Evolutionary conservation across 1,140 invertebrate species (phyloP).

Genomic region (Paraescarpia echinospica): DNA sequence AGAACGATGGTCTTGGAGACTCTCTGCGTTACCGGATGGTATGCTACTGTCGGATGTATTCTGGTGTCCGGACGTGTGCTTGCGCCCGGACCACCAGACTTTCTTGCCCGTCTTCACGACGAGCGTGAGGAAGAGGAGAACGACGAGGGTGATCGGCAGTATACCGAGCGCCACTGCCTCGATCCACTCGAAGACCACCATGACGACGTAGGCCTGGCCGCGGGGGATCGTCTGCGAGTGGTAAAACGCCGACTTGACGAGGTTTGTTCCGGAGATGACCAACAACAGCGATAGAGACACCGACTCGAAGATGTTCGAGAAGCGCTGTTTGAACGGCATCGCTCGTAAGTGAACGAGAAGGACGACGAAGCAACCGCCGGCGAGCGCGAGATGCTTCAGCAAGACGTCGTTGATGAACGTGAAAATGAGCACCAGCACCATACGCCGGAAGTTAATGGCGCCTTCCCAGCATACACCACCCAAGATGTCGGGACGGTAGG

Average conservation of each 20-base stretch:
- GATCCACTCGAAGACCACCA: conserved; percentile 13
- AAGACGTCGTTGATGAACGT: conserved; percentile 4
- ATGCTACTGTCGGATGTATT: background rate
- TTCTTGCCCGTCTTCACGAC: background rate
- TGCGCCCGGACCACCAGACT: background rate
- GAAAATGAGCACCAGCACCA: background rate
- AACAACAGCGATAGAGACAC: conserved; percentile 9
- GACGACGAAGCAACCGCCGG: background rate
- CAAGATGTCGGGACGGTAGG: background rate
- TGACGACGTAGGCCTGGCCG: background rate
- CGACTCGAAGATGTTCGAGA: conserved; percentile 7
- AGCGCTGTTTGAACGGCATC: background rate
- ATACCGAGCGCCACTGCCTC: background rate
- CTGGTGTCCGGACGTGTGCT: background rate
- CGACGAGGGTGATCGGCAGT: conserved; percentile 10
- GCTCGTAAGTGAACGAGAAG: background rate
- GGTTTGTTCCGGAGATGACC: background rate
- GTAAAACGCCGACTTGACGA: background rate
- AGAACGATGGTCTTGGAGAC: background rate
- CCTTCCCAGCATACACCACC: conserved; percentile 16
- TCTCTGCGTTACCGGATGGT: too few relatives aligned
- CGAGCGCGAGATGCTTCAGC: background rate
- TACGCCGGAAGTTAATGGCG: background rate
- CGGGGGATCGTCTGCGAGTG: background rate
- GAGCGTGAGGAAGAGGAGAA: background rate